Conservation (phyloP, 1,140 invertebrate species). For the Octopus bimaculoides region DNA sequence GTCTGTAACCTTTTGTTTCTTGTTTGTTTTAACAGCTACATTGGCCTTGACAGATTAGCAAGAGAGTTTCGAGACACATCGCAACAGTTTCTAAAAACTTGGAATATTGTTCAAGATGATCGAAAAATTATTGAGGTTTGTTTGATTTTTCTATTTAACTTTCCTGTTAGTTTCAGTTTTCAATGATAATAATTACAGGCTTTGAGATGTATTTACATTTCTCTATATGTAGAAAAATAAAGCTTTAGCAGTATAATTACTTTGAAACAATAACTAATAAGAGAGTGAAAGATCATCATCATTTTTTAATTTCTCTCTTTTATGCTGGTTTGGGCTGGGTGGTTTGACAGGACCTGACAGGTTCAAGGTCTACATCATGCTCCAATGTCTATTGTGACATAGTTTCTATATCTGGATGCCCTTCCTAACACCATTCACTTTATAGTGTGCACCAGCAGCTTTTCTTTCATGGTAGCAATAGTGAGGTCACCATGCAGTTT, state of each 20-base stretch:
- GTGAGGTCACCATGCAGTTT: too few relatives aligned
- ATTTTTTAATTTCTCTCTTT: not conserved
- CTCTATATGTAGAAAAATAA: not conserved
- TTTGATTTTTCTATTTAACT: not conserved
- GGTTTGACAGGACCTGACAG: too few relatives aligned
- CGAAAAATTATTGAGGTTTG: constrained; percentile 8
- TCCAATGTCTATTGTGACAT: too few relatives aligned
- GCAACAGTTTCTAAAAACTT: constrained; percentile 9
- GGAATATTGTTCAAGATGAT: not conserved
- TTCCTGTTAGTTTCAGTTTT: too few relatives aligned
- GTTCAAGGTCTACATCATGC: too few relatives aligned
- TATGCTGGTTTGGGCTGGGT: not conserved
- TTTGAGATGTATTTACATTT: not conserved
- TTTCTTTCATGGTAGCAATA: too few relatives aligned
- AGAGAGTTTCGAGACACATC: constrained; percentile 9
- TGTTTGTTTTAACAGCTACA: not conserved
- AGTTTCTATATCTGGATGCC: too few relatives aligned
- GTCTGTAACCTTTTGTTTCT: not conserved
- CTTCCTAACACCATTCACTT: too few relatives aligned
- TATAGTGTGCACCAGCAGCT: too few relatives aligned
- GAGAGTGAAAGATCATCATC: not conserved
- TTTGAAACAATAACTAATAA: not conserved
- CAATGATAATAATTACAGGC: not conserved
- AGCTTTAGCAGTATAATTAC: not conserved
- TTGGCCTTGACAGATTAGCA: not conserved